A percentile compares a stretch with the other conserved stretches of the same genome.
Conservation (phyloP, 2,888 invertebrate genomes). For the Cephus nigrinus region DNA sequence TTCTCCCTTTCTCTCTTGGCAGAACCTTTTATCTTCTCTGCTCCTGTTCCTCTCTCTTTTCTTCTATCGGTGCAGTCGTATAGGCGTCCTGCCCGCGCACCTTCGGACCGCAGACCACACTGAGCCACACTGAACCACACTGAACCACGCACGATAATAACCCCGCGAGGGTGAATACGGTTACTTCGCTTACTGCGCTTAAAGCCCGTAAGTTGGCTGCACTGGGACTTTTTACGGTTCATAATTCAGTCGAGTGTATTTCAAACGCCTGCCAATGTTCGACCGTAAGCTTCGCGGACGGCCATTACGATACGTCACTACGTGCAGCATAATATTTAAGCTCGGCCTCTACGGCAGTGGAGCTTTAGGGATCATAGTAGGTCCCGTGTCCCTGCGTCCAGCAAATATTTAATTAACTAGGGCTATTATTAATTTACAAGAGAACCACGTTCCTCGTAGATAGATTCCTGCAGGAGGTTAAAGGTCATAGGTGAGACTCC, state of each 20-base stretch:
- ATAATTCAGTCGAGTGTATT: slow-evolving; percentile 65
- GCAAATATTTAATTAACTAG: too few species aligned
- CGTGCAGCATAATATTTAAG: slow-evolving; percentile 48
- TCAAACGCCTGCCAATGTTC: slow-evolving; percentile 63
- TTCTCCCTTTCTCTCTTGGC: slow-evolving; percentile 21
- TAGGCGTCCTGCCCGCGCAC: slow-evolving; percentile 41
- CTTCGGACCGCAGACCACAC: slow-evolving; percentile 63
- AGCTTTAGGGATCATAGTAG: too few species aligned
- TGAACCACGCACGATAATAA: slow-evolving; percentile 56
- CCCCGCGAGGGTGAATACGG: slow-evolving; percentile 61
- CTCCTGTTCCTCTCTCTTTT: slow-evolving; percentile 26
- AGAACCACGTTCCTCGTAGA: too few species aligned
- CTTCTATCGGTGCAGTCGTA: slow-evolving; percentile 34
- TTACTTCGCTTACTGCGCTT: slow-evolving; percentile 50
- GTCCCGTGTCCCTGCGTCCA: too few species aligned
- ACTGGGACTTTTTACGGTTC: slow-evolving; percentile 62
- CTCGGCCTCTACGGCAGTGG: slow-evolving; percentile 22
- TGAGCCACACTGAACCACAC: slow-evolving; percentile 13
- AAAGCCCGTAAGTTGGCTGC: slow-evolving; percentile 48
- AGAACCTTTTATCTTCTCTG: slow-evolving; percentile 23
- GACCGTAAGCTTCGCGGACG: slow-evolving; percentile 3
- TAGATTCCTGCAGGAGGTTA: too few species aligned
- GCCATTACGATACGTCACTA: slow-evolving; percentile 50
- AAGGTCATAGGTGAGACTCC: too few species aligned
- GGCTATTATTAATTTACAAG: too few species aligned